Evolutionary conservation across 2,797 vertebrate species (phyloP).

Genomic region (Pipistrellus pygmaeus): DNA sequence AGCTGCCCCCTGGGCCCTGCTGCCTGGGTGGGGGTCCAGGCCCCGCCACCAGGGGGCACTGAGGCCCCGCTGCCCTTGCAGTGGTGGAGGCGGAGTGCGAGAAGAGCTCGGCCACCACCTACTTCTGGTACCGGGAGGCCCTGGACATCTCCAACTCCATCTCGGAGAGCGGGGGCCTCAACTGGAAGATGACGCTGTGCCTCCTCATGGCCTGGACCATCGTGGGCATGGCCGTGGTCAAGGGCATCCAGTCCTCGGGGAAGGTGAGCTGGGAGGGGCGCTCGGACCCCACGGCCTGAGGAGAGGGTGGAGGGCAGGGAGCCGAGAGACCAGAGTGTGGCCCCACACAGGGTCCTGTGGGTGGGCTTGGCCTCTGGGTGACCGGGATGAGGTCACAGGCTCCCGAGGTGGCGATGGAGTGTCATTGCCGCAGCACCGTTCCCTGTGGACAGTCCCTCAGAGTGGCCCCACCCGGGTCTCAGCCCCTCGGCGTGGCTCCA

Average conservation of each 20-base stretch:
- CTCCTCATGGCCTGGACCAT: slow-evolving; percentile 96
- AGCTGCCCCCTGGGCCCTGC: neutral
- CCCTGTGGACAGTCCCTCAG: neutral
- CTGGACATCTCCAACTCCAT: slow-evolving; percentile 97
- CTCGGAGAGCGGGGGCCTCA: slow-evolving; percentile 95
- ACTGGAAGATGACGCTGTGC: slow-evolving; percentile 98
- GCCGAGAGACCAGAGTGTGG: neutral
- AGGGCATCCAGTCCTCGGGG: slow-evolving; percentile 98
- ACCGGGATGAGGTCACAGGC: neutral
- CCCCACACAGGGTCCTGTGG: neutral
- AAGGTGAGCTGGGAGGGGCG: slow-evolving; percentile 89
- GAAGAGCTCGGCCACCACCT: slow-evolving; percentile 98
- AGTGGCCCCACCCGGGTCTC: too few species aligned
- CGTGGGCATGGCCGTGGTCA: slow-evolving; percentile 97
- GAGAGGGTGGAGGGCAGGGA: neutral
- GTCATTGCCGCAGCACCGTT: rapidly evolving
- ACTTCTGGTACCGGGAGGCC: slow-evolving; percentile 98
- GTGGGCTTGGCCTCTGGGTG: neutral
- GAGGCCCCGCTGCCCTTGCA: slow-evolving; percentile 78
- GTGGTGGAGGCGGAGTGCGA: slow-evolving; percentile 96
- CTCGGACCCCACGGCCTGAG: neutral
- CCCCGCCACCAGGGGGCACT: neutral
- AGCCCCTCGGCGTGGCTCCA: neutral
- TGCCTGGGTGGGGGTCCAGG: neutral
- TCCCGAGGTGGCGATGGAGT: rapidly evolving